Conservation (phyloP, 2,888 invertebrate species). For the Caenorhabditis becei region DNA sequence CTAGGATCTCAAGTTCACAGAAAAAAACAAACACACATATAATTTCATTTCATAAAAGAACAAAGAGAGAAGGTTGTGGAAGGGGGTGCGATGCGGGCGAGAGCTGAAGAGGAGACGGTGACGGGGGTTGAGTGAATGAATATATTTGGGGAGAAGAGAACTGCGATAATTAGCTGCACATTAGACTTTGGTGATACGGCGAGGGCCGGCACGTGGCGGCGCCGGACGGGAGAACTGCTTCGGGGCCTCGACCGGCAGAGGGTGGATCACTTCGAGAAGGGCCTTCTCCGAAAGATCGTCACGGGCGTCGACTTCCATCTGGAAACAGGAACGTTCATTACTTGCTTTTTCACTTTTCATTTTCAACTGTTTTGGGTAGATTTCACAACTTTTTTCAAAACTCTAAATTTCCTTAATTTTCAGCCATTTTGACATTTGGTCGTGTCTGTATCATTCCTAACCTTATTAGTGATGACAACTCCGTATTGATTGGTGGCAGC, state of each 20-base stretch:
- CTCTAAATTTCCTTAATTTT: too few species aligned
- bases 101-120: slow-evolving; percentile 33
- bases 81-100: slow-evolving; percentile 40
- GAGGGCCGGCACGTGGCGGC: slow-evolving; percentile 86
- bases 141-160: slow-evolving; percentile 30
- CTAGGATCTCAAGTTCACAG: background rate
- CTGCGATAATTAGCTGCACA: slow-evolving; percentile 31
- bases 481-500: slow-evolving; percentile 88
- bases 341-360: background rate
- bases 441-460: too few species aligned
- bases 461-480: slow-evolving; percentile 91
- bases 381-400: background rate
- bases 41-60: slow-evolving; percentile 52
- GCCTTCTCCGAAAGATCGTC: slow-evolving; percentile 93
- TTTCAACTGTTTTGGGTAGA: background rate
- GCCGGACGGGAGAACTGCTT: slow-evolving; percentile 97
- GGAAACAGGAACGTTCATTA: slow-evolving; percentile 26
- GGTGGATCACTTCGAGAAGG: slow-evolving; percentile 91
- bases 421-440: too few species aligned
- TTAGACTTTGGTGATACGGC: slow-evolving; percentile 79
- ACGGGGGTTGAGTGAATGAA: slow-evolving; percentile 37
- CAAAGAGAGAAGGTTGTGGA: slow-evolving; percentile 26
- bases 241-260: slow-evolving; percentile 67
- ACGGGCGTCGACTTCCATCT: slow-evolving; percentile 89
- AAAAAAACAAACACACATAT: slow-evolving; percentile 25